Base-by-base conservation (phyloP, 2,797 vertebrate genomes). In the Acrossocheilus fasciatus region DNA sequence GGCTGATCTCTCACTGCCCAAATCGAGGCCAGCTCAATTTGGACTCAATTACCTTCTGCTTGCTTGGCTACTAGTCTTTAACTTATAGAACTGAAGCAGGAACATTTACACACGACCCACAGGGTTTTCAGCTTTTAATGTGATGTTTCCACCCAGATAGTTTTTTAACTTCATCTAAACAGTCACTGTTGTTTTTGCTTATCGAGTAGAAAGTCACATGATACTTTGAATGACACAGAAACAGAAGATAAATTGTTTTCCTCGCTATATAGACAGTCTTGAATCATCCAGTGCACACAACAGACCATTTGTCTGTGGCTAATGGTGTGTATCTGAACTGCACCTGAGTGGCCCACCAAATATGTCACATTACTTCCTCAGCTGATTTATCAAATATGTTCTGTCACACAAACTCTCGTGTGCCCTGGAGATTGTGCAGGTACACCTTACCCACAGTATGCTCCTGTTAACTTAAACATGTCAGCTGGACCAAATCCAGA, bases 11-110 rank as follows among this genome's bases (percentile, higher is more conserved):
- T 66, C 81, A 39, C 36, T 18, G 69, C 70, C 34, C 36, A 81
- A 81, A 87, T 88, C 45, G 34, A 81, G 88, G 83, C 80, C 76
- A 76, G 82, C 9, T 88, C 89, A 90, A 90, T 92, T 94, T 91
- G 76, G 88, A 84, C 84, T 88, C 90, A 91, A 88, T 93, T 91
- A 89, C 70, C 17, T 84, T 88, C 77, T 73, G 87, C 84, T 84
- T 26, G 83, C 62, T 80, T 84, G 82, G 86, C 88, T 84, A 88
- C 75, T 85, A 80, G 74, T 43, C 68, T 88, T 69, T 64, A 34
- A 41, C 26, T 73, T 70, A 57, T 86, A 80, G 50, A 84, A 73
- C 43, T 77, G 80, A 80, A 84, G 77, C 30, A 45, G 41, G n/a
- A 68, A 74, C 52, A 52, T 84, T 87, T 52, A 74, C 64, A 20